A percentile compares a stretch with the other conserved stretches of the same genome.
These are phyloP conservation scores for Coryphaenoides rupestris DNA, from an alignment of 2,113 vertebrate species.

Conservation along the genomic window DNA sequence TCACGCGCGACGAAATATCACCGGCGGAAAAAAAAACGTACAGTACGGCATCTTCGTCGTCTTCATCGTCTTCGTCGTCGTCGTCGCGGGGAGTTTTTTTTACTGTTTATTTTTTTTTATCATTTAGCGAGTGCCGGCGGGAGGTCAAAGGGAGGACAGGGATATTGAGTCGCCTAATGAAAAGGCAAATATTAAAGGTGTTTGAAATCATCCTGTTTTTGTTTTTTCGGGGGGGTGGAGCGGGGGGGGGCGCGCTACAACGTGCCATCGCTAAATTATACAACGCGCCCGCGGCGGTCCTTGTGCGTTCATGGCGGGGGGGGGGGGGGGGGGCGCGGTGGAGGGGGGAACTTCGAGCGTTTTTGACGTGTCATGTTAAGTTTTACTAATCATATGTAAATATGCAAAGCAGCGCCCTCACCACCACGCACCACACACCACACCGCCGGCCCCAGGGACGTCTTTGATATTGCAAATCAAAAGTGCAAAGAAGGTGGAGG, in stretches of 20 bases:
- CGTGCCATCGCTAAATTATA: slow-evolving; percentile 72
- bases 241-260: slow-evolving; percentile 62
- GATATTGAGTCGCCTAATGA: slow-evolving; percentile 70
- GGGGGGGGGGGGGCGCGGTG: too few relatives aligned
- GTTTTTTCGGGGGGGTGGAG: too few relatives aligned
- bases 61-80: slow-evolving; percentile 66
- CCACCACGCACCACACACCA: too few relatives aligned
- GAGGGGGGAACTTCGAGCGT: slow-evolving; percentile 66
- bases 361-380: slow-evolving; percentile 78
- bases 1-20: slow-evolving; percentile 64
- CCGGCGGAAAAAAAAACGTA: slow-evolving; percentile 62
- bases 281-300: slow-evolving; percentile 63
- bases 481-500: slow-evolving; percentile 72
- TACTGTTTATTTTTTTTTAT: slow-evolving; percentile 35
- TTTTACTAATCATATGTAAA: slow-evolving; percentile 78
- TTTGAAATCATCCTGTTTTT: slow-evolving; percentile 69
- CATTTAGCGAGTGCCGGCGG: slow-evolving; percentile 50
- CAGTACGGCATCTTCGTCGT: slow-evolving; percentile 64
- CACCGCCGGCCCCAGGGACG: slow-evolving; percentile 65
- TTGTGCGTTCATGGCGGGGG: slow-evolving; percentile 51
- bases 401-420: slow-evolving; percentile 77
- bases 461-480: slow-evolving; percentile 77
- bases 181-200: slow-evolving; percentile 70
- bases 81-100: slow-evolving; percentile 45
- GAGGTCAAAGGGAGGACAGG: slow-evolving; percentile 64